phyloP scores from a whole-genome alignment of 2,888 invertebrate genomes.

The Cylloceria caligata region DNA sequence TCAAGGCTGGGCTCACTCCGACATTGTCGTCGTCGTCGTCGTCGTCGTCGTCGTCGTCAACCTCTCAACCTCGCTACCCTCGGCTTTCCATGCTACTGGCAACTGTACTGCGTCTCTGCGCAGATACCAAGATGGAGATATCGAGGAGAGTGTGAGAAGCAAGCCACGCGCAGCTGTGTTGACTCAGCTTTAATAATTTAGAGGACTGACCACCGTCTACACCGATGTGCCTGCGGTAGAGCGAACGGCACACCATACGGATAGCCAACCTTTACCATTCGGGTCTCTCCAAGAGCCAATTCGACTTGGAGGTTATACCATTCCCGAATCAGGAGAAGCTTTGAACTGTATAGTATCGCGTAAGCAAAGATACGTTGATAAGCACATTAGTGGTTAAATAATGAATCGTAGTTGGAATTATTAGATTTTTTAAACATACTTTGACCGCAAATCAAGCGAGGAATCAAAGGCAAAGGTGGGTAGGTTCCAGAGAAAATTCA shows the following conservation, averaged over 20 bases:
- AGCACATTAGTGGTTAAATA: not conserved
- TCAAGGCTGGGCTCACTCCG: slow-evolving; percentile 41
- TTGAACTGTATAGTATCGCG: not conserved
- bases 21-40: slow-evolving; percentile 41
- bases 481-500: slow-evolving; percentile 1
- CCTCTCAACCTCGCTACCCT: slow-evolving; percentile 45
- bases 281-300: slow-evolving; percentile 15
- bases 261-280: slow-evolving; percentile 21
- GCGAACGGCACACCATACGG: slow-evolving; percentile 14
- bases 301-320: not conserved
- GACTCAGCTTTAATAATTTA: slow-evolving; percentile 72
- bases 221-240: slow-evolving; percentile 68
- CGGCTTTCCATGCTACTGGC: not conserved
- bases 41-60: slow-evolving; percentile 8
- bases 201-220: slow-evolving; percentile 68
- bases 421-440: not conserved
- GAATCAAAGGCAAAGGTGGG: not conserved
- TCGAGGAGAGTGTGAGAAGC: slow-evolving; percentile 38
- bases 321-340: not conserved
- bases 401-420: not conserved
- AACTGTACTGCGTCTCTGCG: not conserved
- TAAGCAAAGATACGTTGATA: not conserved
- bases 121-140: slow-evolving; percentile 17
- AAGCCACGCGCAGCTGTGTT: slow-evolving; percentile 65
- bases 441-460: not conserved